These are phyloP conservation scores for Drosophila melanica DNA, from an alignment of 1,140 invertebrate genomes.

Conservation along the genomic window DNA sequence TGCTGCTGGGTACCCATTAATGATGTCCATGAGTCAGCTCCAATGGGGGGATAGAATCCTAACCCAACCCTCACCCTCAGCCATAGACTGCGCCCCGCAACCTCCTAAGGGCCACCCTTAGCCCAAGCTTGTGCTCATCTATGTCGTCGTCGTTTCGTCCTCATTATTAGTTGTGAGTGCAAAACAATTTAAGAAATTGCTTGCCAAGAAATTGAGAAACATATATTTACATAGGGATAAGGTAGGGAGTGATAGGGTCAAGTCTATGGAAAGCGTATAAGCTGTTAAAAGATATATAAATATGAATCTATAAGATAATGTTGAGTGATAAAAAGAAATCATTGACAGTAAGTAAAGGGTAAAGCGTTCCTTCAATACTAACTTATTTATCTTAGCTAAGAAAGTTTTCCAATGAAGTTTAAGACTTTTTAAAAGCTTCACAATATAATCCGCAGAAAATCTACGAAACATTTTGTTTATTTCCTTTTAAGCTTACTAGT, in stretches of 20 bases:
- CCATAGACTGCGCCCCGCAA: not conserved
- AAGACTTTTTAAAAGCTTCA: too few species aligned
- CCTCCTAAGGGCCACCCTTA: not conserved
- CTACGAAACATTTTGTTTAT: too few species aligned
- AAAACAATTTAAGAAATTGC: conserved; percentile 69
- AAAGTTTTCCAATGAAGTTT: too few species aligned
- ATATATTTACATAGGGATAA: conserved; percentile 4
- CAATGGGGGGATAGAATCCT: not conserved
- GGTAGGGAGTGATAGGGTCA: not conserved
- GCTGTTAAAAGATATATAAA: not conserved
- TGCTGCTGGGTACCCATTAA: conserved; percentile 26
- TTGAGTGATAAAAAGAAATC: too few species aligned
- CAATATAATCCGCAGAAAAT: too few species aligned
- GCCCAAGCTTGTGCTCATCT: conserved; percentile 5
- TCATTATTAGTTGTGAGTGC: conserved; percentile 67
- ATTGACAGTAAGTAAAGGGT: too few species aligned
- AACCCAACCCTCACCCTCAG: not conserved
- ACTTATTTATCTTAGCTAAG: too few species aligned
- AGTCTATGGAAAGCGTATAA: not conserved
- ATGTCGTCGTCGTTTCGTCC: conserved; percentile 29
- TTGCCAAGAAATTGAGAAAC: conserved; percentile 51
- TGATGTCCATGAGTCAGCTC: conserved; percentile 42
- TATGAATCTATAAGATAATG: too few species aligned
- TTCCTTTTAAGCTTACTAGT: too few species aligned
- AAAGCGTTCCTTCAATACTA: too few species aligned